Percentiles rank a stretch among this genome's conserved stretches.
phyloP scores from a whole-genome alignment of 2,113 vertebrate species.

The Paramisgurnus dabryanus region DNA sequence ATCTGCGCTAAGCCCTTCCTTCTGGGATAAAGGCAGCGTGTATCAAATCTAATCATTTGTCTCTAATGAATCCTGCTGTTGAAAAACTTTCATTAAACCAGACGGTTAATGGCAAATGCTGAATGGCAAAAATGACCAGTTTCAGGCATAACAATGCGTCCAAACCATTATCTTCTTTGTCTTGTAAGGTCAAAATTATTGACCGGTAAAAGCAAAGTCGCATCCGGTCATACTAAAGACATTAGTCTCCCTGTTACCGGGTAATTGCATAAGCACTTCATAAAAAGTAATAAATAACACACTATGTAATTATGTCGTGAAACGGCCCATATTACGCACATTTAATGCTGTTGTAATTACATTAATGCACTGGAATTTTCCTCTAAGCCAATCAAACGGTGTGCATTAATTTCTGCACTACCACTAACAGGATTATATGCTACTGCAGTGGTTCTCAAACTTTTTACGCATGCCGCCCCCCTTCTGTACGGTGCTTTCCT shows the following conservation, averaged over 20 bases:
- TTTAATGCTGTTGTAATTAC: conserved; percentile 7
- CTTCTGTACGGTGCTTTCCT: too few relatives aligned
- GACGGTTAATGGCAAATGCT: conserved; percentile 24
- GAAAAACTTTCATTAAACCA: conserved; percentile 28
- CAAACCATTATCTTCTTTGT: background rate
- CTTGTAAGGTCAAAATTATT: background rate
- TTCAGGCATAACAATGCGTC: background rate
- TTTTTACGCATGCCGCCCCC: too few relatives aligned
- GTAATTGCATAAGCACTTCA: background rate
- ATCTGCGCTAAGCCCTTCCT: conserved; percentile 8
- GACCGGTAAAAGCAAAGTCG: conserved; percentile 5
- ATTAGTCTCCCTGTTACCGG: background rate
- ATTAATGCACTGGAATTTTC: background rate
- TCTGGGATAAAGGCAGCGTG: conserved; percentile 17
- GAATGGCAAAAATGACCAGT: background rate
- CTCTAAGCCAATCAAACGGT: background rate
- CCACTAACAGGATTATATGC: too few relatives aligned
- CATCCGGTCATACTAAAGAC: background rate
- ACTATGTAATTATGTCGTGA: background rate
- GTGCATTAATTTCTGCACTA: background rate
- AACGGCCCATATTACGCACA: background rate
- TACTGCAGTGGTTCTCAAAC: too few relatives aligned
- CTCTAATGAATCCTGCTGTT: conserved; percentile 24
- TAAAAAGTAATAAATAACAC: background rate
- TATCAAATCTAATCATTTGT: conserved; percentile 35